phyloP scores from a whole-genome alignment of 2,113 vertebrate species.

The Odontesthes bonariensis region DNA sequence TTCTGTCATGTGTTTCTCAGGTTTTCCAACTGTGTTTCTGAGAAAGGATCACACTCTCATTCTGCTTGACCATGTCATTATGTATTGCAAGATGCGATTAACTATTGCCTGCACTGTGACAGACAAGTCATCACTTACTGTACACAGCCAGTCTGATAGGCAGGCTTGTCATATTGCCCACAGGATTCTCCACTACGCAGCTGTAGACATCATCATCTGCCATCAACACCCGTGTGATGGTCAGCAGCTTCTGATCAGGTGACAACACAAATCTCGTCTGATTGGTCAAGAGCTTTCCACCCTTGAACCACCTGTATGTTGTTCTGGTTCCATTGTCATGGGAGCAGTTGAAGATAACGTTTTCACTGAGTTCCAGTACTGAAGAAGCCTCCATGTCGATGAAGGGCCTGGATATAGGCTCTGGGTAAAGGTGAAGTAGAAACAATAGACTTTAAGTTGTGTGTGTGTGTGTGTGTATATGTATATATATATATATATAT shows the following conservation, averaged over 20 bases:
- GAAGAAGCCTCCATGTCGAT: slow-evolving; percentile 88
- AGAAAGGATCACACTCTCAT: not conserved
- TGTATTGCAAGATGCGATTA: not conserved
- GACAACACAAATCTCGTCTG: slow-evolving; percentile 90
- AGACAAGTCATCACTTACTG: slow-evolving; percentile 80
- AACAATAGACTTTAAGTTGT: not conserved
- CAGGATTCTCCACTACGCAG: slow-evolving; percentile 92
- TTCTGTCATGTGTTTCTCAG: too few relatives aligned
- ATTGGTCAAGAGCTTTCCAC: slow-evolving; percentile 88
- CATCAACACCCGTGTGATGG: slow-evolving; percentile 91
- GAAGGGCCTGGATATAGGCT: slow-evolving; percentile 89
- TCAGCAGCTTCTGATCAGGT: slow-evolving; percentile 90
- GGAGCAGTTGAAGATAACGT: slow-evolving; percentile 91
- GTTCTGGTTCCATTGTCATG: slow-evolving; percentile 93
- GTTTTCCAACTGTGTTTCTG: too few relatives aligned
- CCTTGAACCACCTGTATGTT: slow-evolving; percentile 93
- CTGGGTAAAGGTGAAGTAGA: slow-evolving; percentile 70
- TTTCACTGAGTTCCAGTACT: slow-evolving; percentile 92
- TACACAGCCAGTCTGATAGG: slow-evolving; percentile 91
- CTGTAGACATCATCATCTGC: slow-evolving; percentile 91
- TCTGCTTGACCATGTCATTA: not conserved
- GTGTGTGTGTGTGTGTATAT: too few relatives aligned
- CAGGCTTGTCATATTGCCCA: slow-evolving; percentile 87
- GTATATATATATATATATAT: too few relatives aligned
- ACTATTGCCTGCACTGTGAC: not conserved